Conservation (phyloP, 2,797 vertebrate genomes). For the Enteromius viviparus region DNA sequence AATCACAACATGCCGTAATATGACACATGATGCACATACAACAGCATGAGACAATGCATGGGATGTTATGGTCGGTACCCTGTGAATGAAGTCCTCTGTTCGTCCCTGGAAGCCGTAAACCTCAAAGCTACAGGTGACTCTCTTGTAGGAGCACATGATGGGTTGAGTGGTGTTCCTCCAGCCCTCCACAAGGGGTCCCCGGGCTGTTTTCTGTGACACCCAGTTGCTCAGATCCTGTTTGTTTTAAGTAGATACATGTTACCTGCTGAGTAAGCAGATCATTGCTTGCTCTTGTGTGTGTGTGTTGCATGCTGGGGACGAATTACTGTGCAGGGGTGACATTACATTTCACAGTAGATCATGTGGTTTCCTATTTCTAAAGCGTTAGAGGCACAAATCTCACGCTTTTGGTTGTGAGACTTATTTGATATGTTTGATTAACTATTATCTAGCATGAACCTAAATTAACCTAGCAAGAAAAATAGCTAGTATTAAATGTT, state of each 20-base stretch:
- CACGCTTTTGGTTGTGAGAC: slow-evolving; percentile 10
- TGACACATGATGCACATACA: slow-evolving; percentile 5
- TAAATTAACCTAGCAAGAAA: slow-evolving; percentile 11
- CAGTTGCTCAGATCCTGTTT: slow-evolving; percentile 80
- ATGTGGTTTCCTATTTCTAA: slow-evolving; percentile 5
- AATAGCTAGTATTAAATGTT: not conserved
- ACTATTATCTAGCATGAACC: not conserved
- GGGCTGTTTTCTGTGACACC: slow-evolving; percentile 78
- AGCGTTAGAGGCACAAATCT: slow-evolving; percentile 10
- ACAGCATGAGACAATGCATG: not conserved
- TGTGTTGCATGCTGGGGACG: slow-evolving; percentile 15
- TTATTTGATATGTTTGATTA: slow-evolving; percentile 6
- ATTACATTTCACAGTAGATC: slow-evolving; percentile 30
- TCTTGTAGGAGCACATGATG: slow-evolving; percentile 87
- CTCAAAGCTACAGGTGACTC: slow-evolving; percentile 82
- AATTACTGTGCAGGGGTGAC: slow-evolving; percentile 46
- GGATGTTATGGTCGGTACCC: slow-evolving; percentile 64
- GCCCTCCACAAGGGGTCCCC: slow-evolving; percentile 79
- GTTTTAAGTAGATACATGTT: slow-evolving; percentile 57
- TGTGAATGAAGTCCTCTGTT: slow-evolving; percentile 82
- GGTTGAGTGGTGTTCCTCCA: slow-evolving; percentile 75
- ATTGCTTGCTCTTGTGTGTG: slow-evolving; percentile 9
- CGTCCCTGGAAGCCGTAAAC: slow-evolving; percentile 82
- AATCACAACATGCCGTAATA: slow-evolving; percentile 33
- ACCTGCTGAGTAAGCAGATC: slow-evolving; percentile 67